Percentiles rank a stretch among this genome's conserved stretches.
phyloP scores from a whole-genome alignment of 2,113 vertebrate species.

The Macaca fascicularis region DNA sequence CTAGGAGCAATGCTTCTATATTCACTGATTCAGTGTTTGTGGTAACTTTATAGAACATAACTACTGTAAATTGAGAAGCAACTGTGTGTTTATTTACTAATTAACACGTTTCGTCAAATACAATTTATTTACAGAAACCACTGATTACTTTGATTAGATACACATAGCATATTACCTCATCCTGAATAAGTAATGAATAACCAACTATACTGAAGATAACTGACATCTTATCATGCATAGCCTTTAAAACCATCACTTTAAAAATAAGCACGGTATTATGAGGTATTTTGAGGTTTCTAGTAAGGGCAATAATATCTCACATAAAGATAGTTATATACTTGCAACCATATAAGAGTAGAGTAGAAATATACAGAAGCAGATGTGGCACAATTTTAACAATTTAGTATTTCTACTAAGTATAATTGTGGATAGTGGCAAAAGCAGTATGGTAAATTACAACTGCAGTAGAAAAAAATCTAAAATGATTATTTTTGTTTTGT shows the following conservation, averaged over 20 bases:
- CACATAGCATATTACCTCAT: not conserved
- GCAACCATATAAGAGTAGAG: not conserved
- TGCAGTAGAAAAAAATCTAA: conserved; percentile 23
- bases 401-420: not conserved
- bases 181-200: conserved; percentile 16
- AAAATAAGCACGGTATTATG: not conserved
- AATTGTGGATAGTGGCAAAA: not conserved
- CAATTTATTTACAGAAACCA: not conserved
- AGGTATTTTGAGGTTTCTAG: conserved; percentile 3
- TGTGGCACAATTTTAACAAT: not conserved
- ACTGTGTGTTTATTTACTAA: not conserved
- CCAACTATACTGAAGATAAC: conserved; percentile 31
- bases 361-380: conserved; percentile 13
- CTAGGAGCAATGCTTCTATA: not conserved
- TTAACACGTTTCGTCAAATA: conserved; percentile 11
- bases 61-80: not conserved
- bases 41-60: not conserved
- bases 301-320: not conserved
- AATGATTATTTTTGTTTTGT: not conserved
- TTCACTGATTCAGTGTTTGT: not conserved
- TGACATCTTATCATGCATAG: not conserved
- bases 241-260: not conserved
- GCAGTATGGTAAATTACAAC: not conserved
- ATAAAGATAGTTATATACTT: not conserved
- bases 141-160: not conserved